A percentile compares a stretch with the other conserved stretches of the same genome.
Conservation (phyloP, 1,140 invertebrate genomes). For the Anoplolepis gracilipes region DNA sequence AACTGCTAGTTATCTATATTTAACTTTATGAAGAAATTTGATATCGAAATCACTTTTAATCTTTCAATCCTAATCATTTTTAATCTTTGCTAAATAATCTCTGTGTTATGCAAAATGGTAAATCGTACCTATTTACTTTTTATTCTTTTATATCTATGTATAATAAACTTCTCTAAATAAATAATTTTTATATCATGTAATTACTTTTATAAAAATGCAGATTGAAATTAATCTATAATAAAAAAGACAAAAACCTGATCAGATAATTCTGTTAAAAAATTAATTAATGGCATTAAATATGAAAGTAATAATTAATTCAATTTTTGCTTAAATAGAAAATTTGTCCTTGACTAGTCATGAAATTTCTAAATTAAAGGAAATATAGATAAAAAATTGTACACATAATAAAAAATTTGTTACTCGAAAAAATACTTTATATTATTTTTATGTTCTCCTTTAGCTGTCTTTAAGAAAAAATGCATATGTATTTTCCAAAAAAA, state of each 20-base stretch:
- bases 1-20: neutral
- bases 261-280: neutral
- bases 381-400: neutral
- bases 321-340: neutral
- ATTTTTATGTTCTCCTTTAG: neutral
- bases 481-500: neutral
- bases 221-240: neutral
- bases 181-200: neutral
- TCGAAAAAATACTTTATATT: neutral
- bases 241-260: neutral
- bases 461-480: neutral
- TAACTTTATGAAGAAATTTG: constrained; percentile 35
- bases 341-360: neutral
- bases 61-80: neutral
- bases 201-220: neutral
- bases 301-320: neutral
- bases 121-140: neutral
- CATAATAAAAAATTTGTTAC: neutral
- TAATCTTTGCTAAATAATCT: neutral
- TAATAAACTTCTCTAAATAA: neutral
- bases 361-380: neutral
- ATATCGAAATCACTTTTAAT: too few species aligned
- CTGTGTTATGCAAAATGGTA: neutral
- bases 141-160: neutral
- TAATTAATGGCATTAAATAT: neutral